A percentile compares a stretch with the other conserved stretches of the same genome.
phyloP scores from a whole-genome alignment of 2,888 invertebrate genomes.

The Lochmaea capreae region DNA sequence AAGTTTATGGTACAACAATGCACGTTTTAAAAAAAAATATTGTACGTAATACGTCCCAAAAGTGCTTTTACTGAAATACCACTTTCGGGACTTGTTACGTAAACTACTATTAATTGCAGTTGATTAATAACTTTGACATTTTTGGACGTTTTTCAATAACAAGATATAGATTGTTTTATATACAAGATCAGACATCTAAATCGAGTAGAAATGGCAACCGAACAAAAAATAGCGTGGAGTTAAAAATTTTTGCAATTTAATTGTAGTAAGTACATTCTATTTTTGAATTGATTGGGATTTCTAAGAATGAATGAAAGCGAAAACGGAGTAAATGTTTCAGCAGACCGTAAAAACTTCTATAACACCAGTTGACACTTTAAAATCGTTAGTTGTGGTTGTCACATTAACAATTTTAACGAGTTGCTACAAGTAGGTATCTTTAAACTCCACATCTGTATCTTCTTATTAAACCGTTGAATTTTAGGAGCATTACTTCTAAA shows the following conservation, averaged over 20 bases:
- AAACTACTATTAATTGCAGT: too few species aligned
- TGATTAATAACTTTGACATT: too few species aligned
- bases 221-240: not conserved
- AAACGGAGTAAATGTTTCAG: constrained; percentile 46
- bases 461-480: constrained; percentile 1
- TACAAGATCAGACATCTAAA: too few species aligned
- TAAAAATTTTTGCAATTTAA: not conserved
- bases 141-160: too few species aligned
- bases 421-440: constrained; percentile 16
- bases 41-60: too few species aligned
- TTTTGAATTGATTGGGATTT: constrained; percentile 37
- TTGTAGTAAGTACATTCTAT: constrained; percentile 6
- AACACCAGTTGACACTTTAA: constrained; percentile 43
- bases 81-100: too few species aligned
- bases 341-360: constrained; percentile 48
- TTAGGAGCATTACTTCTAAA: not conserved
- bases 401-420: constrained; percentile 45
- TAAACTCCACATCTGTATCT: constrained; percentile 10
- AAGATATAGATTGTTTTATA: too few species aligned
- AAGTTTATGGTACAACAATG: too few species aligned
- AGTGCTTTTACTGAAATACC: too few species aligned
- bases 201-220: not conserved
- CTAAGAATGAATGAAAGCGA: constrained; percentile 45
- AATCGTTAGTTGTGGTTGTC: constrained; percentile 41
- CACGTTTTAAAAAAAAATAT: too few species aligned